Evolutionary conservation across 2,797 vertebrate genomes (phyloP), one percentile per base, ranked within the genome.

Genomic region (Smutsia temminckii): DNA sequence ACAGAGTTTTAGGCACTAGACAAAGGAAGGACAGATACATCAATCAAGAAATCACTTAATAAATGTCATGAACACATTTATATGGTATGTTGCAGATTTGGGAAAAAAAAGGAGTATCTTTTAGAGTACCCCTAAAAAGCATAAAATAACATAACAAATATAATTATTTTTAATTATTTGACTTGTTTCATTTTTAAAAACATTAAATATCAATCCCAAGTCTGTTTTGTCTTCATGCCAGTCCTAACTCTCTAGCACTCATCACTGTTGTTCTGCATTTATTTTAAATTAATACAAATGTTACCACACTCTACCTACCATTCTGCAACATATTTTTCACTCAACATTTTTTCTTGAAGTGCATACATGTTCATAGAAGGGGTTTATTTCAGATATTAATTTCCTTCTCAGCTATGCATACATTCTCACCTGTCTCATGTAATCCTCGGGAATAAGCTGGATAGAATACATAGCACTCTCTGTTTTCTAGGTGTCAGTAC

Each of bases 171-270:
- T 68, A 68, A 63, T 14, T 14, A 80, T 51, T 95, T 87, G 4
- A 29, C 13, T 78, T 57, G 14, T 29, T 80, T 59, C 34, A 37
- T 46, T 80, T 66, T 84, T 42, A 78, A 80, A 49, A 68, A 57
- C 17, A 66, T 92, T 74, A 49, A 12, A 49, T 59, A 40, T 59
- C 37, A 59, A 12, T 59, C 49, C 93, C 32, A 78, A 85, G 29
- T 89, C 74, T 34, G 49, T 84, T 97, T 83, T 85, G 74, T 75
- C 79, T 27, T 95, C 69, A 75, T 42, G 71, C 13, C 21, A 63
- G 21, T 57, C 20, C 49, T 87, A 86, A 85, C 37, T 4, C 20
- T 91, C 51, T 46, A 51, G 13, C 27, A 85, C 85, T 85, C 77
- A 51, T 53, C 57, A 29, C 1, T 78, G 27, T 59, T 61, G 3